A percentile compares a stretch with the other conserved stretches of the same genome.
phyloP scores from a whole-genome alignment of 2,113 vertebrate species.

The Corythaeola cristata region DNA sequence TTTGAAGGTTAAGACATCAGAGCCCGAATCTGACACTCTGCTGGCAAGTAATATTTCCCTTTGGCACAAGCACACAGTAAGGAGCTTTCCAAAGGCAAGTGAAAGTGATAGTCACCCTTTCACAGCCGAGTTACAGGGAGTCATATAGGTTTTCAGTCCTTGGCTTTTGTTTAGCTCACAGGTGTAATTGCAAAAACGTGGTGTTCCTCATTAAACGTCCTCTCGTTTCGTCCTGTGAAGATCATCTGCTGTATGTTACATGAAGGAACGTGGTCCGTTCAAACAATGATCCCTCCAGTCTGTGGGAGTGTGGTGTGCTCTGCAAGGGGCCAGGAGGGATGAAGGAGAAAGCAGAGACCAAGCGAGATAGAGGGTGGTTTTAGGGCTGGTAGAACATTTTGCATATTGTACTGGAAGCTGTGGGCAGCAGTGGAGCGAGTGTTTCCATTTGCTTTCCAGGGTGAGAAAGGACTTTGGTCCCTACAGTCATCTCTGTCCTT shows the following conservation, averaged over 20 bases:
- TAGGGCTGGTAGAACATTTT: neutral
- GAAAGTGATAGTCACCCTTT: neutral
- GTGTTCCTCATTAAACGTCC: neutral
- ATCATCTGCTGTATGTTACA: neutral
- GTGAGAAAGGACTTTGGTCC: neutral
- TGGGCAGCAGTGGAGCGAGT: neutral
- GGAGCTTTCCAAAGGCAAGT: neutral
- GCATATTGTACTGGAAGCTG: neutral
- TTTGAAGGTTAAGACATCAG: conserved; percentile 35
- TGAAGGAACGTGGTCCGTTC: neutral
- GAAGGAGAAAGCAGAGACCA: neutral
- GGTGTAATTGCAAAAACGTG: neutral
- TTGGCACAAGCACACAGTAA: neutral
- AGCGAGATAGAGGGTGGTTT: neutral
- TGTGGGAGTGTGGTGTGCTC: neutral
- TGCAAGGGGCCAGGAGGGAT: neutral
- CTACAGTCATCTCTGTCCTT: neutral
- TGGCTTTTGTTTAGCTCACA: neutral
- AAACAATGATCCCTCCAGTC: neutral
- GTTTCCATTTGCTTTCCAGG: neutral
- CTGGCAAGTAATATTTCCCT: neutral
- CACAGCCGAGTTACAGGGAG: neutral
- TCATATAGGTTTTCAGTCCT: neutral
- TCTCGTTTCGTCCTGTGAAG: neutral
- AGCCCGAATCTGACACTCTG: neutral